Percentiles rank a stretch among this genome's conserved stretches.
phyloP scores from a whole-genome alignment of 2,888 invertebrate species.

The Dynastes maya region DNA sequence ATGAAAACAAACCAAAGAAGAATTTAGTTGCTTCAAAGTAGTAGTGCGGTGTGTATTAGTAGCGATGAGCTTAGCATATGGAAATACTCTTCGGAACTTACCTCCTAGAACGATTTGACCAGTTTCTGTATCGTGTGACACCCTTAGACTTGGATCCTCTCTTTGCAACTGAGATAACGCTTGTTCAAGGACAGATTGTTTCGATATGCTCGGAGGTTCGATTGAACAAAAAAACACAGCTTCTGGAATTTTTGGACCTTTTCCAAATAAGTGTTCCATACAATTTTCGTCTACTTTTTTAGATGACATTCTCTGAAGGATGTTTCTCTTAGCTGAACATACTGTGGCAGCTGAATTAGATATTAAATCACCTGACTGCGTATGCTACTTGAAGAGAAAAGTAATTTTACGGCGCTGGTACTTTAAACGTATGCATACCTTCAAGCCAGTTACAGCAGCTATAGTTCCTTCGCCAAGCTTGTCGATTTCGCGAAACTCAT shows the following conservation, averaged over 20 bases:
- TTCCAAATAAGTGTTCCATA: conserved; percentile 67
- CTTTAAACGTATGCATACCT: conserved; percentile 71
- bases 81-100: conserved; percentile 58
- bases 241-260: conserved; percentile 85
- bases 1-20: no score
- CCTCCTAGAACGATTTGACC: conserved; percentile 90
- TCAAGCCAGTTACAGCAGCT: conserved; percentile 89
- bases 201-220: conserved; percentile 88
- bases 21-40: no score
- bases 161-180: conserved; percentile 86
- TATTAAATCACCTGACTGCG: conserved; percentile 84
- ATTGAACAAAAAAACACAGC: conserved; percentile 98
- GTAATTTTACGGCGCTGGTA: conserved; percentile 3
- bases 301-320: conserved; percentile 57
- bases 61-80: no score
- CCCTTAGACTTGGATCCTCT: conserved; percentile 93
- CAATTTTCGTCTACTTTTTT: conserved; percentile 61
- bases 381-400: conserved; percentile 69
- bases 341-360: conserved; percentile 75
- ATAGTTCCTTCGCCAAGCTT: conserved; percentile 85
- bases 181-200: conserved; percentile 83
- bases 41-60: no score
- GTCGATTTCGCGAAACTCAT: conserved; percentile 87
- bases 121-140: conserved; percentile 83
- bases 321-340: conserved; percentile 74